Evolutionary conservation across 2,113 vertebrate species (phyloP).

Genomic region (Podilymbus podiceps): DNA sequence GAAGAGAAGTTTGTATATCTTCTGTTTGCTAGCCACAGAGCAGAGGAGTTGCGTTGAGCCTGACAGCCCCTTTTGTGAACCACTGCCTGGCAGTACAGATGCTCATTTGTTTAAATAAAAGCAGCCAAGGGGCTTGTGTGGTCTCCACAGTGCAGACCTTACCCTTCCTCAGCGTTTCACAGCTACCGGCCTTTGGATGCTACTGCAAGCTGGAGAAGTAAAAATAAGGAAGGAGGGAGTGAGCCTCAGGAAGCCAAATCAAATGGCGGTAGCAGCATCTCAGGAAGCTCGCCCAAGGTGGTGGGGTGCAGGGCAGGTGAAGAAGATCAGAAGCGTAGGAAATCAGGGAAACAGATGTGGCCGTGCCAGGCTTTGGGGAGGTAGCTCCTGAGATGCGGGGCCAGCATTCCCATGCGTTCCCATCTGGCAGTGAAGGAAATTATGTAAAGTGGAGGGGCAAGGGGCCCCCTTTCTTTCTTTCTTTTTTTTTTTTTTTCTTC

Average conservation of each 20-base stretch:
- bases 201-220: not conserved
- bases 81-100: not conserved
- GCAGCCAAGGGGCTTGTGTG: not conserved
- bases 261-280: conserved; percentile 47
- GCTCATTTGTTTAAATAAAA: conserved; percentile 16
- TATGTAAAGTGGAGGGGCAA: conserved; percentile 47
- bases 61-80: not conserved
- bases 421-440: conserved; percentile 53
- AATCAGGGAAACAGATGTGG: conserved; percentile 70
- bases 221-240: conserved; percentile 51
- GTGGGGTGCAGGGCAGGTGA: conserved; percentile 64
- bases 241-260: conserved; percentile 48
- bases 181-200: not conserved
- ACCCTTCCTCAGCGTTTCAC: not conserved
- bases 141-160: not conserved
- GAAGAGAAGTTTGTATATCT: not conserved
- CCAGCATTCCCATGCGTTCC: conserved; percentile 4
- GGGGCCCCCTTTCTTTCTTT: not conserved
- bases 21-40: not conserved
- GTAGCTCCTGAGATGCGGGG: not conserved
- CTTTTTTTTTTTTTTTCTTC: not conserved
- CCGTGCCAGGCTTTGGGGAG: conserved; percentile 18
- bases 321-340: conserved; percentile 63
- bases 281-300: conserved; percentile 62
- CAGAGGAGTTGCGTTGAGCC: not conserved